Conservation (phyloP, 2,888 invertebrate genomes). For the Macrophya alboannulata region DNA sequence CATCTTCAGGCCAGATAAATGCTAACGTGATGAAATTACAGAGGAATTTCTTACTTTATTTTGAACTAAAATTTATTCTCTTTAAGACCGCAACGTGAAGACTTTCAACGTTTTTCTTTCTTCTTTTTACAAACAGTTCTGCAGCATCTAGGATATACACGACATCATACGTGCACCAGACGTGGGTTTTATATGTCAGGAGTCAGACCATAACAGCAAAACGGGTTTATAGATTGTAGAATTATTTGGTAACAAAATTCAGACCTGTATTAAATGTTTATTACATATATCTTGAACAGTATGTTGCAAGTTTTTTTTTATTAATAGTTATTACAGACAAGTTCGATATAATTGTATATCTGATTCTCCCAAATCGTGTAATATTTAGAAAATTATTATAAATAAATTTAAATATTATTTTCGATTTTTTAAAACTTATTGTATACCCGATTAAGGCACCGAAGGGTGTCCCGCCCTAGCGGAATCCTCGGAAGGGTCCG, state of each 20-base stretch:
- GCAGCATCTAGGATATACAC: background rate
- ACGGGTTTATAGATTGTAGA: slow-evolving; percentile 15
- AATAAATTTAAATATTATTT: background rate
- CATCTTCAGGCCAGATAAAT: background rate
- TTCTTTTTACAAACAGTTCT: background rate
- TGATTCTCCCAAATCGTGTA: background rate
- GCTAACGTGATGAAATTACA: slow-evolving; percentile 4
- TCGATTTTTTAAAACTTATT: background rate
- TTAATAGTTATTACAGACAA: background rate
- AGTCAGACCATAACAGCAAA: background rate
- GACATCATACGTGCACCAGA: background rate
- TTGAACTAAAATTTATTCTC: background rate
- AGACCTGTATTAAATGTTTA: background rate
- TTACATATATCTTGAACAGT: background rate
- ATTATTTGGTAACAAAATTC: background rate
- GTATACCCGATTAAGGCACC: slow-evolving; percentile 3
- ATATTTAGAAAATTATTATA: background rate
- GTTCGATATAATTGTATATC: background rate
- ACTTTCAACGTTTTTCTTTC: no score
- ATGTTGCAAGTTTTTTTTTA: background rate
- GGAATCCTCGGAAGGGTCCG: slow-evolving; percentile 38
- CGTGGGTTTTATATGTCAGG: slow-evolving; percentile 32
- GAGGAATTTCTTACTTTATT: background rate
- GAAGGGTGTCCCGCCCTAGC: slow-evolving; percentile 55
- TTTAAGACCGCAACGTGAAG: background rate